Conservation (phyloP, 1,140 invertebrate species). For the Drosophila sechellia region DNA sequence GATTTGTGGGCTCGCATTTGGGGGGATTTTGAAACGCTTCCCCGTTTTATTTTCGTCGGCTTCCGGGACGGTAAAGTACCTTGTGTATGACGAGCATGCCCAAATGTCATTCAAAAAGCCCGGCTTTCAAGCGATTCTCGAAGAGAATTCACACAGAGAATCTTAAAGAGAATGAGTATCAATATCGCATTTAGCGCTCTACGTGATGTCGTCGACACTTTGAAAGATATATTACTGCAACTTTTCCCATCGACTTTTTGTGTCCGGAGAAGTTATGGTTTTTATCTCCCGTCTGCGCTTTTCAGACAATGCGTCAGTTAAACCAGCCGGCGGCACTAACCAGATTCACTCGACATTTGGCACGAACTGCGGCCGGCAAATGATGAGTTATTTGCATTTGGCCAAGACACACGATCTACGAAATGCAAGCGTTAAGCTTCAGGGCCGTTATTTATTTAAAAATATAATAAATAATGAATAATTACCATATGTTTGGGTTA, state of each 20-base stretch:
- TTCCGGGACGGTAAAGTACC: conserved; percentile 55
- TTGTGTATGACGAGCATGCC: conserved; percentile 24
- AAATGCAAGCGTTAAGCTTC: conserved; percentile 2
- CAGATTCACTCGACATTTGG: conserved; percentile 43
- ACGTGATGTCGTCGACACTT: conserved; percentile 65
- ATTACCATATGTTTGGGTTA: too few species aligned
- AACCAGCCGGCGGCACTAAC: conserved; percentile 42
- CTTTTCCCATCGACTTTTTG: conserved; percentile 20
- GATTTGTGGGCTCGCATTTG: conserved; percentile 47
- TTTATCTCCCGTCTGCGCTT: conserved; percentile 41
- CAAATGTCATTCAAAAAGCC: conserved; percentile 28
- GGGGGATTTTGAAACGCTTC: conserved; percentile 40
- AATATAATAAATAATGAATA: background rate
- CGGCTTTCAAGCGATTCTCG: conserved; percentile 3
- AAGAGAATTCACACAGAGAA: conserved; percentile 17
- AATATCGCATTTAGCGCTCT: conserved; percentile 27
- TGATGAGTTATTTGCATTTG: conserved; percentile 29
- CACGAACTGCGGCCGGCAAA: conserved; percentile 47
- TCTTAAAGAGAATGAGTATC: conserved; percentile 12
- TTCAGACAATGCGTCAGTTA: conserved; percentile 65
- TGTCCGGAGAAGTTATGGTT: conserved; percentile 25
- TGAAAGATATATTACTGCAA: conserved; percentile 3
- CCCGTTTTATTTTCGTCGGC: conserved; percentile 70
- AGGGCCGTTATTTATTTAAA: conserved; percentile 32
- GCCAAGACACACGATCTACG: conserved; percentile 25